phyloP scores from a whole-genome alignment of 2,888 invertebrate species.

The Emesis furor region DNA sequence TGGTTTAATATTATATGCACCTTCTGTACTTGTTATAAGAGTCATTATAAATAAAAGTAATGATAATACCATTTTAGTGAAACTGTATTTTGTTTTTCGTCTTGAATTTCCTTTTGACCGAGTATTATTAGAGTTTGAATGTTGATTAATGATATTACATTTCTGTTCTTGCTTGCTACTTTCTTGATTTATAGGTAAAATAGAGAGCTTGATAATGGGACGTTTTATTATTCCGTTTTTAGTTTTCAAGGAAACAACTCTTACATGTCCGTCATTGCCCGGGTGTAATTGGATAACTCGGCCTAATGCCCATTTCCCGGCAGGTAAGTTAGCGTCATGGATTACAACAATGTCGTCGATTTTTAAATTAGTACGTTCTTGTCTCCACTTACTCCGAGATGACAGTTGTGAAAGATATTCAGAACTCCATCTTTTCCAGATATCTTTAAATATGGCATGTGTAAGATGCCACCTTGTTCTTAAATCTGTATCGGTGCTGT shows the following conservation, averaged over 20 bases:
- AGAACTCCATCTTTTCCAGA: too few species aligned
- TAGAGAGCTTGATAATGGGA: background rate
- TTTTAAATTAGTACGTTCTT: background rate
- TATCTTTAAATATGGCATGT: too few species aligned
- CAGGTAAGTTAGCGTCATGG: conserved; percentile 38
- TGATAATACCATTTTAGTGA: background rate
- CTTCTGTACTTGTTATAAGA: background rate
- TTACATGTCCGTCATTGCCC: background rate
- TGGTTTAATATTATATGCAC: background rate
- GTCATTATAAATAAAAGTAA: background rate
- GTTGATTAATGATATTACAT: background rate
- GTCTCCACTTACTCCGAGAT: background rate
- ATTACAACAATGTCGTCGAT: conserved; percentile 30
- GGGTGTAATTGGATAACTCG: background rate
- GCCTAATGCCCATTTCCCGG: conserved; percentile 25
- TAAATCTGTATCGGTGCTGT: too few species aligned
- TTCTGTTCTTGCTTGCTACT: background rate
- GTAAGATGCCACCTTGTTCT: too few species aligned
- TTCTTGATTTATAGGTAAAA: background rate
- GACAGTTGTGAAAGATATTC: background rate
- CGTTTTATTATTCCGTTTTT: background rate
- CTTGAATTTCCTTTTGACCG: background rate
- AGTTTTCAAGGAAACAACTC: background rate
- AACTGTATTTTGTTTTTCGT: background rate
- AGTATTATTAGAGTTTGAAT: background rate